Conservation (phyloP, 1,140 invertebrate species). For the Heliconius melpomene region DNA sequence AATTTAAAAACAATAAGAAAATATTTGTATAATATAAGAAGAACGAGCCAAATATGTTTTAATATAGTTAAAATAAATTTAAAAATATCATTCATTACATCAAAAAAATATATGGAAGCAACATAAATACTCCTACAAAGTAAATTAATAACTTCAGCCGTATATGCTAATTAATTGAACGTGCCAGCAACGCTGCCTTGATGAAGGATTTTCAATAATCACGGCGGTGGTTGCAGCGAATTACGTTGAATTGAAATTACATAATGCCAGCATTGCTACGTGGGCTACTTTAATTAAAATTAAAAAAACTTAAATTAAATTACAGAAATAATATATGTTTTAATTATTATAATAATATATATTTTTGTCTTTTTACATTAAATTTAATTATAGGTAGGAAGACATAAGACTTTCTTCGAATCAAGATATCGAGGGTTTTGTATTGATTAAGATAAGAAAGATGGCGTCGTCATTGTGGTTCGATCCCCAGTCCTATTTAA, state of each 20-base stretch:
- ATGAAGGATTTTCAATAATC: constrained; percentile 13
- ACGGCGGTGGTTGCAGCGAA: background rate
- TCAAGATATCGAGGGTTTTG: too few species aligned
- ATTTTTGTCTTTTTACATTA: too few species aligned
- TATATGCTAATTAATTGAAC: constrained; percentile 6
- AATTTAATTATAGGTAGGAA: too few species aligned
- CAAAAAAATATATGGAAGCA: background rate
- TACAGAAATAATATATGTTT: background rate
- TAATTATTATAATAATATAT: too few species aligned
- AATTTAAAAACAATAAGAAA: too few species aligned
- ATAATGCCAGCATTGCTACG: background rate
- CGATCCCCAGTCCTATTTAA: too few species aligned
- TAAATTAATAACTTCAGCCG: background rate
- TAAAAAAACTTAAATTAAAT: background rate
- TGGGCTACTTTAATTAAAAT: background rate
- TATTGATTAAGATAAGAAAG: too few species aligned
- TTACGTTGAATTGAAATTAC: background rate
- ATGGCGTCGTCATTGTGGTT: too few species aligned
- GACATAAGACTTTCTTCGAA: too few species aligned
- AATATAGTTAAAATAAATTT: too few species aligned
- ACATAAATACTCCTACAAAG: background rate
- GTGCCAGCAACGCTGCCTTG: background rate
- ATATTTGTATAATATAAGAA: too few species aligned
- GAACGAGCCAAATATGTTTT: too few species aligned
- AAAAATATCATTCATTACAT: background rate